Base-by-base conservation (phyloP, 2,888 invertebrate species). In the Scaptomyza caliginosa region DNA sequence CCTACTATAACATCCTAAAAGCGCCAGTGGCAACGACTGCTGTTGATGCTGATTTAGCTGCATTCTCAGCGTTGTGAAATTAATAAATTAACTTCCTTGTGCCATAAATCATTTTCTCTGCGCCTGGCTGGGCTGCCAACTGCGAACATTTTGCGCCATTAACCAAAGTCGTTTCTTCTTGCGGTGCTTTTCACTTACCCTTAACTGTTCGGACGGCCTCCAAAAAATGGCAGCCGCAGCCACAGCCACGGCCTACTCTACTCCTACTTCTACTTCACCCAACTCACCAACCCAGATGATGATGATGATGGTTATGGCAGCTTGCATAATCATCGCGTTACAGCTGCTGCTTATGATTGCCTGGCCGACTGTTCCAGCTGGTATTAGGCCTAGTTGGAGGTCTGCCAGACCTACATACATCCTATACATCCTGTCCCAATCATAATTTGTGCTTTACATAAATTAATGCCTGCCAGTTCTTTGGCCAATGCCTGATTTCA, bases 401-500 rank as follows among this genome's bases (percentile, higher is more conserved):
- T 34, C 51, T 83, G 79, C 80, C 80, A 66, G 30, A 34, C 34
- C 34, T 16, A 34, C 34, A 16, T 34, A 32, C 13, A 32, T 4
- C 30, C 24, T 26, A 32, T 40, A 36, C 51, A 49, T 26, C 28
- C 66, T 45, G 58, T 63, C 58, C 77, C 77, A 86, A 85, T 82
- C 89, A 89, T 86, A 88, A 86, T 88, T 88, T 83, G 87, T 83
- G 88, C 81, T 86, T 89, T 86, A 86, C 86, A 89, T 89, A 86
- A 86, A 88, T 86, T 84, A 86, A 89, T 86, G 88, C 73, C 81
- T 74, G 72, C 63, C 77, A 74, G 73, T 67, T 67, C 58, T 73
- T 52, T 40, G 57, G 52, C 59, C 57, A 38, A 65, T 70, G 75
- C 75, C 73, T 77, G 78, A 83, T 75, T 77, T 81, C 74, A 78